Base-by-base conservation (phyloP, 2,888 invertebrate genomes). In the Timema cristinae region DNA sequence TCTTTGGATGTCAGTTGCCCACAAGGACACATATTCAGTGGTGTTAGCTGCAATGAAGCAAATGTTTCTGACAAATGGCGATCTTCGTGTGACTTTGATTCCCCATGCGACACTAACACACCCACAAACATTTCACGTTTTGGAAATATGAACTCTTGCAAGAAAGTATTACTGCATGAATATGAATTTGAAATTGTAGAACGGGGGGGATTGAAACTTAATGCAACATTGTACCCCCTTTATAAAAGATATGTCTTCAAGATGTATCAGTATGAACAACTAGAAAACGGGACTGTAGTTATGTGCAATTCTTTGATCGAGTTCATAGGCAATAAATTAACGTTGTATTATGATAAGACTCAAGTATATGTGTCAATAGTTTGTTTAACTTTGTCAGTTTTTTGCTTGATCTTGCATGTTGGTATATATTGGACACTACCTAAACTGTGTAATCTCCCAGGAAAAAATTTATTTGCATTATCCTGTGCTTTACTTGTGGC, bases 381-480 rank as follows among this genome's bases (percentile, higher is more conserved):
- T 11, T 79, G 80, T 9, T 71, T 82, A 50, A 74, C 79, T 2
- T 68, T 83, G 11, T 83, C 83, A 0, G 73, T 82, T 6, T 63
- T 80, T 7, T 80, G 80, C 50, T 76, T 83, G 6, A 72, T 78
- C 0, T 71, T 81, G 11, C 81, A 82, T 72, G 79, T 84, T 15
- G 16, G 77, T 6, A 77, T 82, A 0, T 83, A 81, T 75, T 70
- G 75, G 6, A 63, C 77, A 7, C 73, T 80, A 6, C 78, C 80
- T 11, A 79, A 80, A 71, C 73, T 80, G 71, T 77, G 81, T 63
- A 84, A 83, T 76, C 77, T 81, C 6, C 82, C 83, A 0, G 83
- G 83, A 5, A 82, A 80, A 73, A 83, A 81, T 71, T 75, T 84
- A 10, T 76, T 83, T 61, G 80, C 81, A 50, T 76, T 84, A 13